A percentile compares a stretch with the other conserved stretches of the same genome.
Evolutionary conservation across 2,113 vertebrate species (phyloP).

Genomic region (Scartelaos histophorus): DNA sequence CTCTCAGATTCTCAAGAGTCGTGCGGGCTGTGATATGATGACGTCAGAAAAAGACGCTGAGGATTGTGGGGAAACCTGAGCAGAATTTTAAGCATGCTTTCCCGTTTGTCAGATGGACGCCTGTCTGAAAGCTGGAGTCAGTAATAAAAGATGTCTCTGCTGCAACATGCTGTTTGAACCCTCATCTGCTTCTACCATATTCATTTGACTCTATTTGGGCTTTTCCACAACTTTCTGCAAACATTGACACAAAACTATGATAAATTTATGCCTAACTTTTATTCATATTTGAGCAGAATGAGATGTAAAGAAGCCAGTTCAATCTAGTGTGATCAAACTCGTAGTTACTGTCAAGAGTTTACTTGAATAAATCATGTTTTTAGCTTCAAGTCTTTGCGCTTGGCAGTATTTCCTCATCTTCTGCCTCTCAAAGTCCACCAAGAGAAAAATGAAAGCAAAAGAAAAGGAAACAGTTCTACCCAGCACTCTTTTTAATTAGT

Average conservation of each 20-base stretch:
- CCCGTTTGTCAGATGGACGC: conserved; percentile 8
- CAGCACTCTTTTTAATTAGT: not conserved
- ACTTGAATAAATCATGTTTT: conserved; percentile 9
- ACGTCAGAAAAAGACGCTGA: conserved; percentile 2
- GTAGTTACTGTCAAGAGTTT: conserved; percentile 4
- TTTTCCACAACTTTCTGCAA: not conserved
- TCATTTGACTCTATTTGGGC: conserved; percentile 3
- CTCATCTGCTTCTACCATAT: not conserved
- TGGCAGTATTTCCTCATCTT: conserved; percentile 7
- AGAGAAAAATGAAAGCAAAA: not conserved
- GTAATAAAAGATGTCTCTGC: conserved; percentile 12
- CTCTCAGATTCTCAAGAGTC: not conserved
- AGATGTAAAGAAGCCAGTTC: not conserved
- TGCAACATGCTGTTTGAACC: conserved; percentile 11
- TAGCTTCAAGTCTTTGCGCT: conserved; percentile 1
- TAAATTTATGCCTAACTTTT: not conserved
- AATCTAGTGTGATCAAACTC: conserved; percentile 1
- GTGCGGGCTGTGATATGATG: conserved; percentile 6
- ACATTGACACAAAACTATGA: not conserved
- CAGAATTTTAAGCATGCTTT: conserved; percentile 16
- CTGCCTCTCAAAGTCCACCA: not conserved
- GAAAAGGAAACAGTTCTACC: not conserved
- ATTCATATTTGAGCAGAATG: not conserved
- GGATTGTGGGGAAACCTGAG: conserved; percentile 13
- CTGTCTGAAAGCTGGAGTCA: conserved; percentile 6